Conservation (phyloP, 2,113 vertebrate genomes). For the Colossoma macropomum region DNA sequence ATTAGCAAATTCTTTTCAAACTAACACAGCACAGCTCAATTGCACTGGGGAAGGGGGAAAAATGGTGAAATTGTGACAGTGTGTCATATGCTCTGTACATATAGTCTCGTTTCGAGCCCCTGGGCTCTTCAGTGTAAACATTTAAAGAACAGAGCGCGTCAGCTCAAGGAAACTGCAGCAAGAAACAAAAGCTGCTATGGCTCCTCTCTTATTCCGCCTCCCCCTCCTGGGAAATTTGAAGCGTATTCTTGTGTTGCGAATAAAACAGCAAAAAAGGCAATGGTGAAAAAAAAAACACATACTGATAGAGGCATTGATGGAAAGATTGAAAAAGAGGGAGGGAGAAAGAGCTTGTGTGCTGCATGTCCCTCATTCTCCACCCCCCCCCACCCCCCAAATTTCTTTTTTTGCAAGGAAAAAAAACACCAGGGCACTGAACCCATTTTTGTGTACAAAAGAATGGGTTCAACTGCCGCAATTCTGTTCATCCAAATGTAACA, state of each 20-base stretch:
- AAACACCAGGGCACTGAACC: constrained; percentile 60
- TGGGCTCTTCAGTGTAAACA: constrained; percentile 79
- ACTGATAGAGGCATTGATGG: constrained; percentile 58
- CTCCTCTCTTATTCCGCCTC: constrained; percentile 72
- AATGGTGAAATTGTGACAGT: constrained; percentile 54
- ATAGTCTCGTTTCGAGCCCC: constrained; percentile 71
- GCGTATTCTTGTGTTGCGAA: constrained; percentile 78
- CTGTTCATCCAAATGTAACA: constrained; percentile 20
- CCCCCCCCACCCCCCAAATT: neutral
- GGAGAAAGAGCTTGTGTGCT: constrained; percentile 15
- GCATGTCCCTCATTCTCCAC: neutral
- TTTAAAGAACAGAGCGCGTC: constrained; percentile 77
- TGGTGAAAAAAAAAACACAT: constrained; percentile 63
- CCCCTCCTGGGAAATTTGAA: constrained; percentile 75
- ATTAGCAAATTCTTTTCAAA: constrained; percentile 41
- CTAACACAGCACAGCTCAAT: neutral
- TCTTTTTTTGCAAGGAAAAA: constrained; percentile 31
- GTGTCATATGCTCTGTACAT: constrained; percentile 66
- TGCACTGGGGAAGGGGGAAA: neutral
- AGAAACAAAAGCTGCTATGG: constrained; percentile 76
- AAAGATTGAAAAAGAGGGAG: constrained; percentile 42
- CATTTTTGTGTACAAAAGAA: constrained; percentile 56
- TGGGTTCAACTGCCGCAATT: constrained; percentile 59
- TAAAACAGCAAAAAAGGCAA: constrained; percentile 70
- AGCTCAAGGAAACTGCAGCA: constrained; percentile 69